These are phyloP conservation scores for Cerastis rubricosa DNA, from an alignment of 2,888 invertebrate genomes.

Conservation along the genomic window DNA sequence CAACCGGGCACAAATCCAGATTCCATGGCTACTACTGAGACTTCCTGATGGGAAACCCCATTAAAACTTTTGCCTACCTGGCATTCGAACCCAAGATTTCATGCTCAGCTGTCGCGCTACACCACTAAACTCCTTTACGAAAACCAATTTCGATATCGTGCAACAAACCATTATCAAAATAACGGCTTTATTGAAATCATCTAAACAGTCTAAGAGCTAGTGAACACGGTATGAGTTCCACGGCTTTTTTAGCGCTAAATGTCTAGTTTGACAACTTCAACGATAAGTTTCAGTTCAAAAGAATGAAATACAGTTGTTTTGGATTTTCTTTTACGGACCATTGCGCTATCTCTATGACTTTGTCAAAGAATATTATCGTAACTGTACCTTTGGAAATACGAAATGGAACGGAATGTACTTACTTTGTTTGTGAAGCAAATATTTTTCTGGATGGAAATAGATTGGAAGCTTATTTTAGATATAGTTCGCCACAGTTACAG, in stretches of 20 bases:
- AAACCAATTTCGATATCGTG: conserved; percentile 65
- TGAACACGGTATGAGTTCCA: conserved; percentile 47
- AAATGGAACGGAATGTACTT: conserved; percentile 54
- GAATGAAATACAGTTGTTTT: conserved; percentile 68
- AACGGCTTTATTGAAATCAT: conserved; percentile 67
- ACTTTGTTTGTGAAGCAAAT: conserved; percentile 52
- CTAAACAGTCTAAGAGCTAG: conserved; percentile 51
- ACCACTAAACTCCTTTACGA: conserved; percentile 33
- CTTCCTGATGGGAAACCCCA: not conserved
- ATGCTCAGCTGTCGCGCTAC: not conserved
- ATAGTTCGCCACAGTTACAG: not conserved
- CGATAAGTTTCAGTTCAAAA: conserved; percentile 61
- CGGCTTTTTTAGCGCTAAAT: conserved; percentile 38
- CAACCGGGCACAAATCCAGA: not conserved
- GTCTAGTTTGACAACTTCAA: conserved; percentile 52
- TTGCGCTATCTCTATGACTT: conserved; percentile 67
- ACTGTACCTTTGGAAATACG: conserved; percentile 59
- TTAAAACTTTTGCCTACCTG: rapidly evolving
- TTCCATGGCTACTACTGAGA: not conserved
- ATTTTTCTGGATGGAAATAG: conserved; percentile 52
- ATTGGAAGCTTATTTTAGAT: conserved; percentile 24
- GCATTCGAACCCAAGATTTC: not conserved
- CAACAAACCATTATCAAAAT: conserved; percentile 67
- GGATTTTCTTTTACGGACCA: conserved; percentile 66
- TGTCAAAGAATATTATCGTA: conserved; percentile 65